Evolutionary conservation across 2,888 invertebrate species (phyloP).

Genomic region (Baccha elongata): DNA sequence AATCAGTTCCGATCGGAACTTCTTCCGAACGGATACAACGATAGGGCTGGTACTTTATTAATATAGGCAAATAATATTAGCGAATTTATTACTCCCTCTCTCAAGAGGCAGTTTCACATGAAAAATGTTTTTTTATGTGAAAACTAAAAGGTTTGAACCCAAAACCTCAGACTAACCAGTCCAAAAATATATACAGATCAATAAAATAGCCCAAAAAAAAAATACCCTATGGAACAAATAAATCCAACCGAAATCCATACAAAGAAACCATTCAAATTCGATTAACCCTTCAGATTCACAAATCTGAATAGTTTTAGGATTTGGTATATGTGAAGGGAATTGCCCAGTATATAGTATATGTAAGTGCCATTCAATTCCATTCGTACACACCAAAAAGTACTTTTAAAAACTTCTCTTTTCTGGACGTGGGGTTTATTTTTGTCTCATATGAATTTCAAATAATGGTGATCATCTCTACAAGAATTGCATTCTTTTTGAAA

Average conservation of each 20-base stretch:
- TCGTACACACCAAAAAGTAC: constrained; percentile 10
- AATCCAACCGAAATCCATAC: background rate
- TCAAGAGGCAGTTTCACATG: too few relatives aligned
- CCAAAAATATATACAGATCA: too few relatives aligned
- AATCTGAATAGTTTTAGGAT: constrained; percentile 24
- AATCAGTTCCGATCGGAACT: too few relatives aligned
- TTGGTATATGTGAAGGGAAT: constrained; percentile 23
- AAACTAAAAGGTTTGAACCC: too few relatives aligned
- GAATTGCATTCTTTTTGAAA: constrained; percentile 50
- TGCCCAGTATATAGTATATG: background rate
- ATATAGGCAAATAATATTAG: too few relatives aligned
- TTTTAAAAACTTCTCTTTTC: constrained; percentile 27
- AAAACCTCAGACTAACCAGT: too few relatives aligned
- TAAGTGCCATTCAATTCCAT: constrained; percentile 55
- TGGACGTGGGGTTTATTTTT: background rate
- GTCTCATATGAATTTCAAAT: constrained; percentile 61
- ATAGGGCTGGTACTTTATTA: too few relatives aligned
- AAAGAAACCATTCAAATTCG: background rate
- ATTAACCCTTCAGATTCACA: constrained; percentile 15
- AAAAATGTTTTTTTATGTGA: too few relatives aligned
- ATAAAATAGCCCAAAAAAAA: too few relatives aligned
- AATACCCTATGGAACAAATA: background rate
- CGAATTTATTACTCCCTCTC: too few relatives aligned
- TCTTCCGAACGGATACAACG: too few relatives aligned
- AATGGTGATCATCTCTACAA: constrained; percentile 58